Evolutionary conservation across 2,113 vertebrate species (phyloP).

Genomic region (Oreochromis spilurus): DNA sequence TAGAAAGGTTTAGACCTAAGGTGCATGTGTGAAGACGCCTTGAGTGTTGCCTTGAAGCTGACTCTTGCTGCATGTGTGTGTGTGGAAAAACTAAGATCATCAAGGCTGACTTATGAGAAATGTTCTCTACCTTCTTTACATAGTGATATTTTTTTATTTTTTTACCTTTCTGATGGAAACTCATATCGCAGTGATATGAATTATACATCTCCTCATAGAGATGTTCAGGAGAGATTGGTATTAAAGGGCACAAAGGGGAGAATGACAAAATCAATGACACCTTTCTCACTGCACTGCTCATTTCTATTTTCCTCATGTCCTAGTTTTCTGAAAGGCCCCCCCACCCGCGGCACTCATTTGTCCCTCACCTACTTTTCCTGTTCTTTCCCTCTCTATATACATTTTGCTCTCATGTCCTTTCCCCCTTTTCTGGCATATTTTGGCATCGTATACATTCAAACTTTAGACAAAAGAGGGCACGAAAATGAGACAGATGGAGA

Average conservation of each 20-base stretch:
- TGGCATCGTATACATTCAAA: conserved; percentile 32
- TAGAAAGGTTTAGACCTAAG: background rate
- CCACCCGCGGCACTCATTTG: background rate
- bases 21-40: background rate
- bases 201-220: conserved; percentile 3
- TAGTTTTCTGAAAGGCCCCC: conserved; percentile 16
- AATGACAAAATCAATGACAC: conserved; percentile 38
- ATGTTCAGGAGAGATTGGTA: background rate
- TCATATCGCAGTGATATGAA: background rate
- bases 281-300: conserved; percentile 9
- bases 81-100: background rate
- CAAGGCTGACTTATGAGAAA: background rate
- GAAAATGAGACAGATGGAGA: conserved; percentile 61
- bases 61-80: accelerated
- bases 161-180: background rate
- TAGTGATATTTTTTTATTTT: background rate
- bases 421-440: conserved; percentile 42
- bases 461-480: conserved; percentile 59
- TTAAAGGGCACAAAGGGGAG: background rate
- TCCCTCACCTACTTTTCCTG: conserved; percentile 41
- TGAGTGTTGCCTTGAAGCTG: background rate
- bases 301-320: conserved; percentile 29
- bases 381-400: background rate
- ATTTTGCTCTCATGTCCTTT: conserved; percentile 3
- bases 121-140: background rate